phyloP scores from a whole-genome alignment of 1,140 invertebrate genomes.

The Micrasema longulum region DNA sequence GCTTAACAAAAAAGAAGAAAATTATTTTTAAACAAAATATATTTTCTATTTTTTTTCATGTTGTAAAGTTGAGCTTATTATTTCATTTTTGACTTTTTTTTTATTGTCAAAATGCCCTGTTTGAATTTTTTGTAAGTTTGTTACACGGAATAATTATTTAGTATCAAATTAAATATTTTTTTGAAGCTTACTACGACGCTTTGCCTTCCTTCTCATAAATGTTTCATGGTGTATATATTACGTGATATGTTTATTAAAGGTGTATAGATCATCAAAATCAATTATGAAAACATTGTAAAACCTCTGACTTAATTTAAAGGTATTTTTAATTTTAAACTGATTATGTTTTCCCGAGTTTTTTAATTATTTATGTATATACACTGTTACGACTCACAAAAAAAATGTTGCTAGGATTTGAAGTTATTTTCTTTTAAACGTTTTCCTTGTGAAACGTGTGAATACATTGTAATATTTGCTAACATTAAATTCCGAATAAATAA shows the following conservation, averaged over 20 bases:
- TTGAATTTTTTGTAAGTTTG: not conserved
- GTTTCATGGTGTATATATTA: conserved; percentile 40
- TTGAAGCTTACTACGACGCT: conserved; percentile 1
- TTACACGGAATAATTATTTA: conserved; percentile 25
- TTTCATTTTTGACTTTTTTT: too few species aligned
- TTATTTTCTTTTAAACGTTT: conserved; percentile 20
- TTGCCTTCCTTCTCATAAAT: conserved; percentile 7
- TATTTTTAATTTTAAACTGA: too few species aligned
- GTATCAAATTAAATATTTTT: conserved; percentile 34
- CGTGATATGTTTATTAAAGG: conserved; percentile 43
- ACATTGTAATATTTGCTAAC: conserved; percentile 6
- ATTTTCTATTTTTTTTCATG: too few species aligned
- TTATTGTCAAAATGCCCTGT: too few species aligned
- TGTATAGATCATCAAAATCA: conserved; percentile 40
- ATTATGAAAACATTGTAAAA: conserved; percentile 29
- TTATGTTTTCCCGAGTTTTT: conserved; percentile 3
- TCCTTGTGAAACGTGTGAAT: conserved; percentile 21
- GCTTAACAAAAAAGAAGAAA: too few species aligned
- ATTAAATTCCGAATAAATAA: conserved; percentile 15
- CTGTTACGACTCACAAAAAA: conserved; percentile 48
- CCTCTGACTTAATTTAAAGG: conserved; percentile 5
- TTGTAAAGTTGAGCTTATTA: too few species aligned
- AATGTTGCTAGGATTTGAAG: conserved; percentile 32
- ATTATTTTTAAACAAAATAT: too few species aligned
- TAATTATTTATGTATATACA: conserved; percentile 52